A percentile compares a stretch with the other conserved stretches of the same genome.
Conservation (phyloP, 2,113 vertebrate genomes). For the Cebidichthys violaceus region DNA sequence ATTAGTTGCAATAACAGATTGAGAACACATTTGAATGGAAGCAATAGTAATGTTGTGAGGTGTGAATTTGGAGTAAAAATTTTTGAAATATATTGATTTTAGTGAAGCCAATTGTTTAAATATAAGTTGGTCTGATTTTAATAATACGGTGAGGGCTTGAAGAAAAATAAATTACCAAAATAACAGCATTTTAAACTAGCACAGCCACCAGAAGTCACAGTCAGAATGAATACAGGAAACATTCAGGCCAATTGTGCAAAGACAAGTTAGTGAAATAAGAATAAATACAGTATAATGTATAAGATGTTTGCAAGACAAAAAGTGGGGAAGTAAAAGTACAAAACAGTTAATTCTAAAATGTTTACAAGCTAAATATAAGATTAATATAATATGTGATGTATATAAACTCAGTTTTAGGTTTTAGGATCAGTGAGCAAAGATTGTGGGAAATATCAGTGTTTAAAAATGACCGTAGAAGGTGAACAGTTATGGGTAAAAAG, state of each 20-base stretch:
- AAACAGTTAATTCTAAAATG: not conserved
- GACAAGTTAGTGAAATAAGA: not conserved
- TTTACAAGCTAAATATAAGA: not conserved
- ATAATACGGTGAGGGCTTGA: not conserved
- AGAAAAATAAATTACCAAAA: not conserved
- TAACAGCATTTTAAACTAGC: not conserved
- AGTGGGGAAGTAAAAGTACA: not conserved
- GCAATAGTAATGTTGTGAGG: not conserved
- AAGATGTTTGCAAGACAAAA: not conserved
- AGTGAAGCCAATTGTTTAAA: not conserved
- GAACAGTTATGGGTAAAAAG: not conserved
- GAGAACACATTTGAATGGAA: not conserved
- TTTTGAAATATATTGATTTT: not conserved
- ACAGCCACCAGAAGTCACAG: not conserved
- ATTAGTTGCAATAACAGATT: not conserved
- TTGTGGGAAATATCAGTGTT: not conserved
- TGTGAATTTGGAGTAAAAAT: not conserved
- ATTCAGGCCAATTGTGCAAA: not conserved
- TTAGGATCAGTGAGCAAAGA: not conserved
- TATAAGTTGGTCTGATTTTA: not conserved
- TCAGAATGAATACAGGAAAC: not conserved
- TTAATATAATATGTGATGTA: not conserved
- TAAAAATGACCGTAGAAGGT: not conserved
- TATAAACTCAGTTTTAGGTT: not conserved
- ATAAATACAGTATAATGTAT: not conserved